Percentiles rank a stretch among this genome's conserved stretches.
Conservation (phyloP, 2,797 vertebrate species). For the Mus caroli region DNA sequence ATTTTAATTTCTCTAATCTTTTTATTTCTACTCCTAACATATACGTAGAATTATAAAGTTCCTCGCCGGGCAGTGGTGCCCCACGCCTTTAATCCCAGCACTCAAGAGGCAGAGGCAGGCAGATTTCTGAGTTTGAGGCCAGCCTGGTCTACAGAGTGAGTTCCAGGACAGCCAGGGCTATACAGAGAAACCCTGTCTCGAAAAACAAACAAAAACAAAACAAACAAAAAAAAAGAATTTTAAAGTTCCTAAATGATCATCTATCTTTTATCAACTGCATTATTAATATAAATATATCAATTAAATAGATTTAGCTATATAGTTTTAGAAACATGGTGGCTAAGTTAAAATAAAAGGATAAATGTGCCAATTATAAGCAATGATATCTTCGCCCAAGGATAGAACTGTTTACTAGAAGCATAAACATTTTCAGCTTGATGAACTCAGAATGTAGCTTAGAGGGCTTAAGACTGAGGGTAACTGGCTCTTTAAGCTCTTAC, state of each 20-base stretch:
- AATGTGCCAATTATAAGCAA: background rate
- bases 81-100: no score
- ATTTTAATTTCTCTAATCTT: slow-evolving; percentile 34
- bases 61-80: background rate
- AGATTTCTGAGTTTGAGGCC: no score
- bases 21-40: slow-evolving; percentile 35
- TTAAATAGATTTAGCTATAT: slow-evolving; percentile 41
- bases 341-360: slow-evolving; percentile 10
- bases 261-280: slow-evolving; percentile 40
- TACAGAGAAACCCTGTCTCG: no score
- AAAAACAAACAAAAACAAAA: no score
- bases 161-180: no score
- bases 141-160: no score
- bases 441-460: background rate
- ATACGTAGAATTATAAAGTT: slow-evolving; percentile 33
- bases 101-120: no score
- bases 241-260: slow-evolving; percentile 6
- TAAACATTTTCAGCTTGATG: background rate
- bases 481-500: no score
- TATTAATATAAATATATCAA: slow-evolving; percentile 7
- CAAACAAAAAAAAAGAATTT: no score
- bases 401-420: background rate
- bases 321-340: slow-evolving; percentile 50
- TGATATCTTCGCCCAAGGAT: background rate
- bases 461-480: no score